These are phyloP conservation scores for Tachuris rubrigastra DNA, from an alignment of 2,113 vertebrate species.

Conservation along the genomic window DNA sequence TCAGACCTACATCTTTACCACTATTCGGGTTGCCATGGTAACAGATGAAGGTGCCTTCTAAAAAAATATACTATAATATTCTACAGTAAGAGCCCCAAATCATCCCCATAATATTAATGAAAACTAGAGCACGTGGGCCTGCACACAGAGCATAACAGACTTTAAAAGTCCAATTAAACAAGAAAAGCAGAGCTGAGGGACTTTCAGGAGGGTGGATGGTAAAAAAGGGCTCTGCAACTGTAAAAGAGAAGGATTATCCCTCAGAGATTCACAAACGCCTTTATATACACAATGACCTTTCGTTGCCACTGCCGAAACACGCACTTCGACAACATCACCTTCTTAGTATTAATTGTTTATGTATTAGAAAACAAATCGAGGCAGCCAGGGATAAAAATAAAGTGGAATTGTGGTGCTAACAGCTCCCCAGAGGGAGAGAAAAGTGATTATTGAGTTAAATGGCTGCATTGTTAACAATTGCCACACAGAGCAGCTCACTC, in stretches of 20 bases:
- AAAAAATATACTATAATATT: slow-evolving; percentile 45
- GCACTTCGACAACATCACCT: neutral
- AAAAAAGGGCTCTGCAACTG: neutral
- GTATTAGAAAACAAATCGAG: slow-evolving; percentile 67
- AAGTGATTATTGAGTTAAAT: slow-evolving; percentile 70
- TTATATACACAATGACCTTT: neutral
- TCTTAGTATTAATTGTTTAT: slow-evolving; percentile 64
- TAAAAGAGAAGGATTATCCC: neutral
- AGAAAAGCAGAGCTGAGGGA: neutral
- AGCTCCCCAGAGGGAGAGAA: slow-evolving; percentile 59
- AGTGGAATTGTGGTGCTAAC: slow-evolving; percentile 55
- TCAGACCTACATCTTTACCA: slow-evolving; percentile 51
- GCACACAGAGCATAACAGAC: neutral
- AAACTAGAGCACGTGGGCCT: neutral
- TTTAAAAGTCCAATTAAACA: neutral
- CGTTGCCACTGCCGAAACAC: neutral
- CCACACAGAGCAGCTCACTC: slow-evolving; percentile 12
- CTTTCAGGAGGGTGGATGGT: neutral
- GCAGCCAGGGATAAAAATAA: slow-evolving; percentile 60
- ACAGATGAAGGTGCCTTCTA: slow-evolving; percentile 55
- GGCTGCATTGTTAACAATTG: slow-evolving; percentile 55
- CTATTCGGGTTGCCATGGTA: slow-evolving; percentile 72
- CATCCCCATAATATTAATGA: neutral
- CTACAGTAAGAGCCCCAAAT: slow-evolving; percentile 55
- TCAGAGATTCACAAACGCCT: neutral